Evolutionary conservation across 2,797 vertebrate species (phyloP).

Genomic region (Helostoma temminkii): DNA sequence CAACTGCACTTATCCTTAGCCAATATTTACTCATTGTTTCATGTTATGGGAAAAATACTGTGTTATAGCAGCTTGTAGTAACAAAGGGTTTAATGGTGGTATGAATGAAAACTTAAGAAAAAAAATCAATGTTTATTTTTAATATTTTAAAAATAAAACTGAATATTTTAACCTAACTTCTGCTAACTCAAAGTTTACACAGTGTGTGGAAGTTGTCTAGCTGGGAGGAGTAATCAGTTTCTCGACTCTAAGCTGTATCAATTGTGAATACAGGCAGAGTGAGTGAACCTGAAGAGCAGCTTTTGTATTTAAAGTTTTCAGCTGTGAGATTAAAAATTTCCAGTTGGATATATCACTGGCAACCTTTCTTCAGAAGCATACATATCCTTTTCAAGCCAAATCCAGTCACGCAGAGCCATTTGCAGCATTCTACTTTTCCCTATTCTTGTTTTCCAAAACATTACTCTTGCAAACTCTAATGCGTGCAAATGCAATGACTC

Average conservation of each 20-base stretch:
- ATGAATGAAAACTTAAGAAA: constrained; percentile 6
- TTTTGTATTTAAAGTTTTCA: constrained; percentile 83
- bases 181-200: constrained; percentile 40
- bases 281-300: constrained; percentile 73
- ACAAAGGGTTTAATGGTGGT: constrained; percentile 19
- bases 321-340: constrained; percentile 85
- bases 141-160: too few relatives aligned
- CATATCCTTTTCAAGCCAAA: constrained; percentile 82
- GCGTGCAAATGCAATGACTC: constrained; percentile 83
- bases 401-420: constrained; percentile 80
- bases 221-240: constrained; percentile 60
- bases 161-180: background rate
- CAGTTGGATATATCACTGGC: constrained; percentile 73
- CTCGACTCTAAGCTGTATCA: constrained; percentile 60
- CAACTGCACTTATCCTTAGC: constrained; percentile 56
- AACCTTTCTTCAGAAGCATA: constrained; percentile 73
- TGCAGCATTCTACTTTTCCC: constrained; percentile 74
- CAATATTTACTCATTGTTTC: constrained; percentile 66
- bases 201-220: constrained; percentile 39
- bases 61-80: constrained; percentile 33
- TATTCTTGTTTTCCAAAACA: constrained; percentile 86
- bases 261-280: constrained; percentile 66
- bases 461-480: constrained; percentile 86
- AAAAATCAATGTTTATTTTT: too few relatives aligned
- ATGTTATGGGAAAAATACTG: constrained; percentile 48